Conservation (phyloP, 2,113 vertebrate genomes). For the Kryptolebias marmoratus region DNA sequence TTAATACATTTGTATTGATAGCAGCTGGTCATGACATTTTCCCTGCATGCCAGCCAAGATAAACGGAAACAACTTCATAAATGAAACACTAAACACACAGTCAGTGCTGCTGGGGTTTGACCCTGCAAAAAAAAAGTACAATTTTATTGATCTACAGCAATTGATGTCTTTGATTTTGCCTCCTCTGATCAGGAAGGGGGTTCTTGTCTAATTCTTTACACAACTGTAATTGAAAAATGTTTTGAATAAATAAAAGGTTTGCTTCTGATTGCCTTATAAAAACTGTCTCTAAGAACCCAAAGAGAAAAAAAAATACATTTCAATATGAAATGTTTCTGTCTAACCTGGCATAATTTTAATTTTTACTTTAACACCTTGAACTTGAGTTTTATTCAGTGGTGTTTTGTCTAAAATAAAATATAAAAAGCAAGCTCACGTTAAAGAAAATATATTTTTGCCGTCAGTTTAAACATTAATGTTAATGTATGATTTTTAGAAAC, state of each 20-base stretch:
- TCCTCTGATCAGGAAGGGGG: background rate
- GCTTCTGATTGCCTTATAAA: background rate
- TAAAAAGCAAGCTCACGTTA: no score
- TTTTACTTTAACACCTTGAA: no score
- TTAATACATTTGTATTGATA: conserved; percentile 37
- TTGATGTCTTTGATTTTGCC: conserved; percentile 2
- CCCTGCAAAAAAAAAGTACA: conserved; percentile 17
- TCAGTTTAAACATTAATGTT: no score
- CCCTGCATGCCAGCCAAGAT: conserved; percentile 12
- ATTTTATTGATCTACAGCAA: conserved; percentile 40
- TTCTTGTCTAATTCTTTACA: conserved; percentile 21
- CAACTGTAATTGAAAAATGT: conserved; percentile 38
- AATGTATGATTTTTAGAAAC: no score
- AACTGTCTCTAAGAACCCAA: no score
- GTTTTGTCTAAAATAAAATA: no score
- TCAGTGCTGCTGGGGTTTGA: background rate
- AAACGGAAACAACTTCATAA: conserved; percentile 17
- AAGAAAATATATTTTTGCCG: no score
- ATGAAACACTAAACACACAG: conserved; percentile 4
- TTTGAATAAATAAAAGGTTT: conserved; percentile 23
- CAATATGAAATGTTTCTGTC: no score
- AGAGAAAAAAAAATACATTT: no score
- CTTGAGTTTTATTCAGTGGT: no score
- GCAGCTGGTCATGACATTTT: conserved; percentile 38
- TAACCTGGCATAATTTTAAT: no score